Base-by-base conservation (phyloP, 2,797 vertebrate genomes). In the Coregonus suidteri region DNA sequence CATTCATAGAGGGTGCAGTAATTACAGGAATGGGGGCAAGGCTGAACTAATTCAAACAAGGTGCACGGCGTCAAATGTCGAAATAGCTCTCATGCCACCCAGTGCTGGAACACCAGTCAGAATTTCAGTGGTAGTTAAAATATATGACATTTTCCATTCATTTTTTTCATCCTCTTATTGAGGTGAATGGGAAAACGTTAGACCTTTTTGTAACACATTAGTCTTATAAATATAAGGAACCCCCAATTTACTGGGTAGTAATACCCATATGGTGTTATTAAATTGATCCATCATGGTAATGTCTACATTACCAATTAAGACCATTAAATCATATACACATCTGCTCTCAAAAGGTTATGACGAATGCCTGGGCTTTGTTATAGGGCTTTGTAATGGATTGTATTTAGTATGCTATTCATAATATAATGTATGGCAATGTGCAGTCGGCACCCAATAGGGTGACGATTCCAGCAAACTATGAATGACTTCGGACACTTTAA, bases 41-140 rank as follows among this genome's bases (percentile, higher is more conserved):
- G 91, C 87, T 88, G 86, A 87, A 90, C 91, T 91, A 92, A 92
- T 93, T 92, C 91, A 92, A 87, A 92, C 89, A 89, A 93, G 86
- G 92, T 93, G 90, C 86, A 88, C 88, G 82, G 83, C 81, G 77
- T 80, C 79, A 51, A 77, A 77, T 37, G 76, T 83, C 82, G 79
- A 90, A 91, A 88, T 76, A 88, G 86, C 82, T 79, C 59, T 80
- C 18, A 56, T 67, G 70, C 31, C 31, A 34, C 31, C 83, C 25
- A 11, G 31, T 83, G 77, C 76, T 74, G 79, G 79, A 88, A 73
- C 73, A 41, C 77, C 73, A 47, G 15, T 82, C 78, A 51, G 53
- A 53, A 73, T 35, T 16, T 18, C 5, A 34, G 47, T 31, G 15
- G 18, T n/a, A n/a, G 1, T 18, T 56, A 1, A 15, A 15, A 15